phyloP scores from a whole-genome alignment of 1,140 invertebrate species.

The Tribolium castaneum region DNA sequence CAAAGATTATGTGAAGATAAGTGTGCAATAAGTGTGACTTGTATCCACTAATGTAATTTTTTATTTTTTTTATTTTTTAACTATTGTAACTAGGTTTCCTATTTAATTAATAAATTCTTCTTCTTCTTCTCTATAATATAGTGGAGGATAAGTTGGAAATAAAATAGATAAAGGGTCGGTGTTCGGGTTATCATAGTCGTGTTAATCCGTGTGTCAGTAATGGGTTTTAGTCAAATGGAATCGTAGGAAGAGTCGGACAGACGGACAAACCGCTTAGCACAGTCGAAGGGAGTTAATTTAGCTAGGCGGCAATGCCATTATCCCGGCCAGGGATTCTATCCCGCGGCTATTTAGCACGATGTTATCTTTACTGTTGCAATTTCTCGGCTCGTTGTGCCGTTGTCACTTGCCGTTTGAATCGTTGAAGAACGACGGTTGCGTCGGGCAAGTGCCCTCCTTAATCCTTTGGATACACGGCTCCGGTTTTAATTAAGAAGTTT shows the following conservation, averaged over 20 bases:
- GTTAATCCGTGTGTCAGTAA: constrained; percentile 22
- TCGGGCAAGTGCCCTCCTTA: constrained; percentile 34
- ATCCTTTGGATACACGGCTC: constrained; percentile 45
- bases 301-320: constrained; percentile 50
- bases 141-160: not conserved
- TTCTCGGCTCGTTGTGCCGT: constrained; percentile 55
- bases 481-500: constrained; percentile 53
- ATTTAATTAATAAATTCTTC: too few species aligned
- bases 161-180: not conserved
- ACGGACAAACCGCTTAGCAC: constrained; percentile 50
- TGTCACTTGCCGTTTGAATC: constrained; percentile 47
- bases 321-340: constrained; percentile 51
- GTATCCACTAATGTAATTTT: too few species aligned
- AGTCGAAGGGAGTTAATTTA: constrained; percentile 52
- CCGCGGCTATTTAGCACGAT: constrained; percentile 55
- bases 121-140: too few species aligned
- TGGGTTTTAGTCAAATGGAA: constrained; percentile 48
- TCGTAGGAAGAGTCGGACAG: constrained; percentile 40
- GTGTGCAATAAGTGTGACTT: too few species aligned
- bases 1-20: too few species aligned
- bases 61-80: too few species aligned
- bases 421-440: constrained; percentile 24
- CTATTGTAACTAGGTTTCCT: too few species aligned
- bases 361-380: constrained; percentile 59
- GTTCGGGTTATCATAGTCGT: too few species aligned